Base-by-base conservation (phyloP, 1,140 invertebrate genomes). In the Temnothorax nylanderi region DNA sequence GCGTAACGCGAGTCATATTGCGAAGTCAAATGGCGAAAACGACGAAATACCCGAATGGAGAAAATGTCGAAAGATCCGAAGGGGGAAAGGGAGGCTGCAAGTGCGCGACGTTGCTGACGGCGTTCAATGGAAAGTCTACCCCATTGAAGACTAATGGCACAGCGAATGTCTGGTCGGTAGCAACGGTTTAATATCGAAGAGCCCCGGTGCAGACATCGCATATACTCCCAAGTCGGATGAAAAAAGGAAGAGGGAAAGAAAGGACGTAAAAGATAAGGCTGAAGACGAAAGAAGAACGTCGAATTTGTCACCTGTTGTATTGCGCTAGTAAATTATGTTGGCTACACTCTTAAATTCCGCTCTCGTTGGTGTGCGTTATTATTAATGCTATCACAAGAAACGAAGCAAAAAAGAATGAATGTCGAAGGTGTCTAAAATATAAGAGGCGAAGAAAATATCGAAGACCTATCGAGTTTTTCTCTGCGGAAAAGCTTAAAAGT, bases 101-200 rank as follows among this genome's bases (percentile, higher is more conserved):
- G 37, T 44, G 51, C 16, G 34, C 49, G 16, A 56, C 71, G 71
- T 32, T 21, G n/a, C n/a, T 26, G 60, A 78, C 60, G 44, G 62
- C 21, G 44, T 74, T 82, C 67, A 51, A 82, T 80, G 47, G 67
- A 58, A 72, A 82, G 54, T 81, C 78, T 71, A 81, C 47, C 21
- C 21, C 78, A 13, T 34, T 72, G 49, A 44, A 71, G 37, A 82
- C 67, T 82, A 82, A 82, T 82, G 80, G 67, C 67, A 41, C 78
- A 37, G 21, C 49, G 71, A 82, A 82, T 81, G 47, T 82, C 65
- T 80, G 62, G 60, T 47, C 37, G 65, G 37, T 7, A 47, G 56
- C 49, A 51, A 58, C 34, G 44, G 16, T 82, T 69, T 58, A 72
- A 72, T 58, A 82, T 82, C 37, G 67, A 32, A 44, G 32, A 76